These are phyloP conservation scores for Catharus ustulatus DNA, from an alignment of 2,797 vertebrate species.

Conservation along the genomic window DNA sequence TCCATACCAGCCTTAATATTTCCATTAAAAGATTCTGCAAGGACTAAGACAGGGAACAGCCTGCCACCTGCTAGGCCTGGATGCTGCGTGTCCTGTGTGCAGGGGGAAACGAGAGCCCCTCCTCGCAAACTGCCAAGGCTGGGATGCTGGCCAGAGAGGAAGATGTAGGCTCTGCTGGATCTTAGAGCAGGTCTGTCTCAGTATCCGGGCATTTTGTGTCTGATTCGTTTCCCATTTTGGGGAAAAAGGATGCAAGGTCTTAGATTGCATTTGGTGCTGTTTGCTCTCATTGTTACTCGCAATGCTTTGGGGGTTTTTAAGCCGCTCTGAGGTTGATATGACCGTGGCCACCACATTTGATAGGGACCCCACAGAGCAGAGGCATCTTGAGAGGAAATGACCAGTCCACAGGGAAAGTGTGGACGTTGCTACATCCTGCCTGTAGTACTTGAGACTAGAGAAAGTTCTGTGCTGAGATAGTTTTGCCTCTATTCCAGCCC, in stretches of 20 bases:
- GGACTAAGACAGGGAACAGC: not conserved
- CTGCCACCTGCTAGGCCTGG: not conserved
- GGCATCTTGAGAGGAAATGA: not conserved
- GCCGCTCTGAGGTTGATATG: not conserved
- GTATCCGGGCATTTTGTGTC: not conserved
- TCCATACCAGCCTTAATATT: not conserved
- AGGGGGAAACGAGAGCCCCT: not conserved
- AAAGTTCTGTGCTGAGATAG: not conserved
- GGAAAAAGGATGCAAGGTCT: not conserved
- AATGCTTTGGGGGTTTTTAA: not conserved
- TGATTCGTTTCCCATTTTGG: not conserved
- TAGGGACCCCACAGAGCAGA: not conserved
- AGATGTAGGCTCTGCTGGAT: not conserved
- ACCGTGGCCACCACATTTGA: not conserved
- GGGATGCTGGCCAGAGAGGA: not conserved
- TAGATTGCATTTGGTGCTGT: not conserved
- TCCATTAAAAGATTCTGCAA: not conserved
- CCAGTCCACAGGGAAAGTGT: not conserved
- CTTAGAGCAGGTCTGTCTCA: not conserved
- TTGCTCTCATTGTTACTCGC: not conserved
- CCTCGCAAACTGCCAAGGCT: not conserved
- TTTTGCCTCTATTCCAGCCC: not conserved
- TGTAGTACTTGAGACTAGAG: not conserved
- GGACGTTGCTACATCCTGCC: not conserved
- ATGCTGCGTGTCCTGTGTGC: rapidly evolving